These are phyloP conservation scores for Tetragonula clypearis DNA, from an alignment of 1,140 invertebrate genomes.

Conservation along the genomic window DNA sequence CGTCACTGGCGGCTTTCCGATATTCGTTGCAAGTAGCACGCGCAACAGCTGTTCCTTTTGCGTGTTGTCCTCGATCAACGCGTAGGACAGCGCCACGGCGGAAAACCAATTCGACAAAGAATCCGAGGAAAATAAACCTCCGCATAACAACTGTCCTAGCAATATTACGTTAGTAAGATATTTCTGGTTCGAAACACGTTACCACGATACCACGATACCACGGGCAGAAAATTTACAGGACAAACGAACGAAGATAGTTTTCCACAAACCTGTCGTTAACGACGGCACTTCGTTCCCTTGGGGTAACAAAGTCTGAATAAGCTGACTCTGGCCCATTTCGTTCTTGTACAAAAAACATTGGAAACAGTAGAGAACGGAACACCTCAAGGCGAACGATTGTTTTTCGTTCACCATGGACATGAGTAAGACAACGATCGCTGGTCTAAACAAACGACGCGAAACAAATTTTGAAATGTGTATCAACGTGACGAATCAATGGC, in stretches of 20 bases:
- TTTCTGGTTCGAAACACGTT: slow-evolving; percentile 1
- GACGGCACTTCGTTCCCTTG: slow-evolving; percentile 87
- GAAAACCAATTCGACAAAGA: slow-evolving; percentile 99
- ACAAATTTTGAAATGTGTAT: slow-evolving; percentile 5
- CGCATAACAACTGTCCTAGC: slow-evolving; percentile 95
- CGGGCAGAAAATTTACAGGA: not conserved
- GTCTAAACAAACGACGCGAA: slow-evolving; percentile 80
- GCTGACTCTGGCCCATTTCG: slow-evolving; percentile 91
- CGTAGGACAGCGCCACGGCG: slow-evolving; percentile 94
- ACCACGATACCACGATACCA: not conserved
- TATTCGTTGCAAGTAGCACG: slow-evolving; percentile 94
- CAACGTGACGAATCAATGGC: not conserved
- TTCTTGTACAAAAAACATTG: slow-evolving; percentile 98
- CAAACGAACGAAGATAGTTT: not conserved
- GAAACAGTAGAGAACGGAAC: slow-evolving; percentile 98
- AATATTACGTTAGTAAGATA: slow-evolving; percentile 56
- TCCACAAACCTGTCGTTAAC: slow-evolving; percentile 82
- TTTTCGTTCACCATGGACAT: slow-evolving; percentile 99
- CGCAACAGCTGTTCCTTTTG: slow-evolving; percentile 97
- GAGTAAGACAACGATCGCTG: slow-evolving; percentile 95
- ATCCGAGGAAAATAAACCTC: slow-evolving; percentile 95
- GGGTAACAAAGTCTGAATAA: slow-evolving; percentile 96
- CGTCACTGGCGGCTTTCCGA: slow-evolving; percentile 92
- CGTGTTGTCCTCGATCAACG: slow-evolving; percentile 92
- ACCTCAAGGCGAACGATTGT: slow-evolving; percentile 95